Evolutionary conservation across 2,113 vertebrate species (phyloP), one percentile per base, ranked within the genome.

Genomic region (Cryptoleucopteryx plumbea): DNA sequence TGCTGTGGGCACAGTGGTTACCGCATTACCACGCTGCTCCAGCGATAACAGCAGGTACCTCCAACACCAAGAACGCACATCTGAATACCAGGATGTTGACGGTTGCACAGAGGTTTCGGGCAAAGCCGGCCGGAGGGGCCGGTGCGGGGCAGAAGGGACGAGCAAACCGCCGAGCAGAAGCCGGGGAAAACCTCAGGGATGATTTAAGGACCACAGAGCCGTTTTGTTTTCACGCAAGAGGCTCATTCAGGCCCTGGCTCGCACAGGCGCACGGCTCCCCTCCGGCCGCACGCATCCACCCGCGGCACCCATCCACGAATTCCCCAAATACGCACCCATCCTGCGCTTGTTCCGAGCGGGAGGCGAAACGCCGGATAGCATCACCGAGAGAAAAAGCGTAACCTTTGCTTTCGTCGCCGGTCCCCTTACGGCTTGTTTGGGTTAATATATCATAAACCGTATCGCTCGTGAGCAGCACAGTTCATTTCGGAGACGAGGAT

Each of bases 1-100:
- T 7, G 85, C 94, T 29, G 92, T 9, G 67, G 91, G 91, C 93
- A 89, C 82, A 27, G 86, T 7, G 71, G 93, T 79, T 94, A 94
- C 95, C 87, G 95, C 95, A 96, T 93, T 94, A 86, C 81, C 95
- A 48, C 65, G 79, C 74, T 32, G 68, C 74, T 93, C 94, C 95
- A 3, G 61, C 67, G 85, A 32, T 52, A 93, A 82, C 95, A 88
- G 73, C 93, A 95, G 83, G 96, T 96, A 93, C 88, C 93, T 86
- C 77, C 80, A 18, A 59, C 88, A 43, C 72, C 48, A 42, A 43
- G 93, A 63, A 95, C 70, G 91, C 91, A 40, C 83, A 4, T 10
- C 88, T 25, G 82, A 86, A 86, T 42, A 94, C 90, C 77, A 96
- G 85, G 97, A 96, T 92, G 83, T 85, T 90, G 88, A 73, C 22